Evolutionary conservation across 2,113 vertebrate species (phyloP).

Genomic region (Crotalus helleri): DNA sequence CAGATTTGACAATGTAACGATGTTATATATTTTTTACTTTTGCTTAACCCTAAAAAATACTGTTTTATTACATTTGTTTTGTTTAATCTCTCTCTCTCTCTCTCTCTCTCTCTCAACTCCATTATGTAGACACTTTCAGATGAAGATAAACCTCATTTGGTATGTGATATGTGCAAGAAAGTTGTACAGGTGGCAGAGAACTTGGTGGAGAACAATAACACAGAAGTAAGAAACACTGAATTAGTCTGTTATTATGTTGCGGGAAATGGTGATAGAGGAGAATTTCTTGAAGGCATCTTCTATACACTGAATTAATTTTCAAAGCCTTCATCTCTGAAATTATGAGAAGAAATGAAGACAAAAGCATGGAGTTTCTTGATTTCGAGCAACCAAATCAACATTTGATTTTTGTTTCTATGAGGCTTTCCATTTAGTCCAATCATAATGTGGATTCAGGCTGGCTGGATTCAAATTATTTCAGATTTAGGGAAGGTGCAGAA

Average conservation of each 20-base stretch:
- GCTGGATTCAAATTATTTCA: background rate
- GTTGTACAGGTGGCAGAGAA: conserved; percentile 73
- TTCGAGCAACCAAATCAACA: background rate
- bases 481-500: background rate
- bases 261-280: background rate
- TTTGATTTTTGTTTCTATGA: background rate
- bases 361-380: background rate
- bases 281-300: background rate
- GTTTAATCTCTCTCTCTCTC: too few species aligned
- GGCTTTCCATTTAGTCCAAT: background rate
- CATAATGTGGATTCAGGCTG: background rate
- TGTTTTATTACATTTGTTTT: background rate
- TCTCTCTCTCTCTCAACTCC: background rate
- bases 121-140: conserved; percentile 59
- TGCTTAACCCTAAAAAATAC: background rate
- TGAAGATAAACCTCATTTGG: conserved; percentile 35
- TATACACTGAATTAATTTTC: background rate
- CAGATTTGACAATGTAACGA: too few species aligned
- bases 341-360: background rate
- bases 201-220: conserved; percentile 75
- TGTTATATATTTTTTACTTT: background rate
- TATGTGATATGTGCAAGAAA: conserved; percentile 81
- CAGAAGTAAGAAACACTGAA: conserved; percentile 72
- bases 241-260: too few species aligned
- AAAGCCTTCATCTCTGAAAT: background rate